A percentile compares a stretch with the other conserved stretches of the same genome.
Evolutionary conservation across 2,888 invertebrate genomes (phyloP).

Genomic region (Podotricha telesiphe): DNA sequence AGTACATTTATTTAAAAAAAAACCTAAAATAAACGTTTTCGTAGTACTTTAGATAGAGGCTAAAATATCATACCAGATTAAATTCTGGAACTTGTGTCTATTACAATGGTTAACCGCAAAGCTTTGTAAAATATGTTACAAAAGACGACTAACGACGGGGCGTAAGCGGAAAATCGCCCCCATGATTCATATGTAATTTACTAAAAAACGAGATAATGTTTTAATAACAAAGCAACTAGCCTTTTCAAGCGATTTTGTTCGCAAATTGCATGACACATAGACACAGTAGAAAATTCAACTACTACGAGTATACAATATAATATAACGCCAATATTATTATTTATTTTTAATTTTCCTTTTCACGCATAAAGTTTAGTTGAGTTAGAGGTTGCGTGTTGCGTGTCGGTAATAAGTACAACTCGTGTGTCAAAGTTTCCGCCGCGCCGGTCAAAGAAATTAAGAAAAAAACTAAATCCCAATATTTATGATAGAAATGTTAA

Average conservation of each 20-base stretch:
- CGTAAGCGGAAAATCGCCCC: conserved; percentile 5
- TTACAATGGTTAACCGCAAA: not conserved
- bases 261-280: not conserved
- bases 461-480: too few species aligned
- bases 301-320: too few species aligned
- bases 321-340: too few species aligned
- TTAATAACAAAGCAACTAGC: conserved; percentile 9
- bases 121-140: not conserved
- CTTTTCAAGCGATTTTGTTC: not conserved
- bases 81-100: not conserved
- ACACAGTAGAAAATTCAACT: not conserved
- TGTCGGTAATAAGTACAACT: too few species aligned
- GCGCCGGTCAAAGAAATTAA: too few species aligned
- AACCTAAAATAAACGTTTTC: not conserved
- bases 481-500: too few species aligned
- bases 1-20: too few species aligned
- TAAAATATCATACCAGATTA: too few species aligned
- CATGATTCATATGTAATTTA: conserved; percentile 17
- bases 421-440: too few species aligned
- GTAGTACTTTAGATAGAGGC: not conserved
- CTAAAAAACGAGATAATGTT: not conserved
- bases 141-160: not conserved
- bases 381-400: too few species aligned
- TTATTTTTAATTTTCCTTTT: too few species aligned
- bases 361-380: too few species aligned